These are phyloP conservation scores for Drosophila parvula DNA, from an alignment of 1,140 invertebrate genomes.

Conservation along the genomic window DNA sequence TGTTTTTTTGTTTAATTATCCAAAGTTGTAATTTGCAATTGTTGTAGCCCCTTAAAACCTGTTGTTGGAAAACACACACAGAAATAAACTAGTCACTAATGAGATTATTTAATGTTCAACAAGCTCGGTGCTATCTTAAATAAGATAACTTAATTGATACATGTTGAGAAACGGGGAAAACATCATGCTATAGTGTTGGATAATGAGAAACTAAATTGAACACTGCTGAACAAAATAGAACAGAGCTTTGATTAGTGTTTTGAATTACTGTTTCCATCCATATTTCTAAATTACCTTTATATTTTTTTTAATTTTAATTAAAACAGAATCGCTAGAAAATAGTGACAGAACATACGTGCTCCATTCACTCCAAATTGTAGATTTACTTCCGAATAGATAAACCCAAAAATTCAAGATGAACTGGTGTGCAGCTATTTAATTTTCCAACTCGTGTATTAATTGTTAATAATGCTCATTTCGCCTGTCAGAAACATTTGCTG, in stretches of 20 bases:
- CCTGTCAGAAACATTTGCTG: constrained; percentile 17
- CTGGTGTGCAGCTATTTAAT: background rate
- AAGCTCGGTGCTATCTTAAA: constrained; percentile 10
- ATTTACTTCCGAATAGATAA: background rate
- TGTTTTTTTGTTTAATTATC: constrained; percentile 57
- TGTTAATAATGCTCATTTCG: constrained; percentile 10
- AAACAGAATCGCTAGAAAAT: no score
- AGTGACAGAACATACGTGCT: no score
- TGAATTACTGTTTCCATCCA: no score
- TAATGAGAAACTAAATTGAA: background rate
- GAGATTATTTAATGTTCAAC: constrained; percentile 4
- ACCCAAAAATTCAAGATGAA: background rate
- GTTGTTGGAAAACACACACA: constrained; percentile 26
- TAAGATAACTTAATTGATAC: constrained; percentile 33
- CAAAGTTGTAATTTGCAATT: constrained; percentile 42
- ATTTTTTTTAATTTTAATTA: no score
- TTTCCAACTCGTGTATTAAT: constrained; percentile 7
- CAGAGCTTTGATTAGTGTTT: no score
- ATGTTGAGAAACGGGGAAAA: background rate
- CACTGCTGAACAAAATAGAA: background rate
- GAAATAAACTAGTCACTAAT: constrained; percentile 39
- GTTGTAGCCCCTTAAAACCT: constrained; percentile 32
- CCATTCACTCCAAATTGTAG: no score
- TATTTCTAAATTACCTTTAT: no score
- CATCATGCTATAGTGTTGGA: background rate